A percentile compares a stretch with the other conserved stretches of the same genome.
These are phyloP conservation scores for Aspidoscelis tigris DNA, from an alignment of 2,113 vertebrate genomes.

Conservation along the genomic window DNA sequence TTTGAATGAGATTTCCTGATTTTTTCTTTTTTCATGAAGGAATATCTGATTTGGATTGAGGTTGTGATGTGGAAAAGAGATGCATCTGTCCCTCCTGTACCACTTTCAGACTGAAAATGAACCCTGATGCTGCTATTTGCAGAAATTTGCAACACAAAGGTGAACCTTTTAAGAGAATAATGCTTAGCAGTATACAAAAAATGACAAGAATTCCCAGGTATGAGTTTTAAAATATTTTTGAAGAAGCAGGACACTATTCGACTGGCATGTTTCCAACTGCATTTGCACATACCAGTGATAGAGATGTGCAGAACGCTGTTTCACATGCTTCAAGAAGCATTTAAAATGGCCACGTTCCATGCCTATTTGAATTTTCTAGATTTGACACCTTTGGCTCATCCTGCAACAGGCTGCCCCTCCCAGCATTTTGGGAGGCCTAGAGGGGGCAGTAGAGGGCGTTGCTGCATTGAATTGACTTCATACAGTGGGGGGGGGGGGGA, in stretches of 20 bases:
- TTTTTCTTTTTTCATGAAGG: neutral
- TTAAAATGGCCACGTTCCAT: too few relatives aligned
- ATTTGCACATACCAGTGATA: neutral
- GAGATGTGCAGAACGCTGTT: too few relatives aligned
- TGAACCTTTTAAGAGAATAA: neutral
- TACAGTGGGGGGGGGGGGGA: too few relatives aligned
- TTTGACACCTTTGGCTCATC: too few relatives aligned
- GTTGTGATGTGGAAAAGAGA: neutral
- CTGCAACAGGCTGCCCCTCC: too few relatives aligned
- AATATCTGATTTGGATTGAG: too few relatives aligned
- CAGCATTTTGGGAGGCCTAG: too few relatives aligned
- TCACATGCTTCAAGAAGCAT: too few relatives aligned
- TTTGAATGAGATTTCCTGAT: neutral
- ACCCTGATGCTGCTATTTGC: neutral
- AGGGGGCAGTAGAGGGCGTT: too few relatives aligned
- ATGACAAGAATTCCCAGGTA: neutral
- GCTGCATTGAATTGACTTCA: too few relatives aligned
- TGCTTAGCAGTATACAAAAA: neutral
- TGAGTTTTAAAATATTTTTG: neutral
- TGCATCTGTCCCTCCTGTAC: neutral
- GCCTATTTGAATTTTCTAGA: too few relatives aligned
- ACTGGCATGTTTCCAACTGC: neutral
- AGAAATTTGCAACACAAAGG: neutral
- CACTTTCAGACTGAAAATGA: neutral
- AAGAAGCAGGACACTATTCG: neutral